Evolutionary conservation across 2,113 vertebrate species (phyloP), one percentile per base, ranked within the genome.

Genomic region (Misgurnus anguillicaudatus): DNA sequence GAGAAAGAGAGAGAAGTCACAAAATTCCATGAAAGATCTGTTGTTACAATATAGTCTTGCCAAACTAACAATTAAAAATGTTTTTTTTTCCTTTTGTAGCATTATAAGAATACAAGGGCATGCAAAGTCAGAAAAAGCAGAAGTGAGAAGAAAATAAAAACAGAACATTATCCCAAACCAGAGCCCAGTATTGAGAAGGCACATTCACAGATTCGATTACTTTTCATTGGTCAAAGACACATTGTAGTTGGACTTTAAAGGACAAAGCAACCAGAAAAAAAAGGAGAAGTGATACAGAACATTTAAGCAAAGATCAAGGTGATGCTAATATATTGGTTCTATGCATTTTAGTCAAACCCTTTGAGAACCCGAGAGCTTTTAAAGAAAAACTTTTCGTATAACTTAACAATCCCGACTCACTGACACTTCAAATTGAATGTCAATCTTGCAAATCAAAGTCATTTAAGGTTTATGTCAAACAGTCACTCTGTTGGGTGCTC

Each of bases 181-280:
- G 87, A 95, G 93, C 93, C 93, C 92, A 95, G 94, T 91, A 93
- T 86, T 77, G 86, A 96, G 93, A 97, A 96, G 95, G 96, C 96
- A 98, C 95, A 95, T 93, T 94, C 94, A 97, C 95, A 96, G 94
- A 94, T 92, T 94, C 63, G 60, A 75, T 75, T 90, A 94, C 91
- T 90, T 90, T 78, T 48, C 87, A 81, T 83, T 83, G 85, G 84
- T 86, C 82, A 90, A 87, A 91, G 90, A 94, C 91, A 94, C 83
- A 87, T 78, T 82, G 78, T 85, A 83, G 83, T 86, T 85, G 80
- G 86, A 86, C 83, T 85, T 87, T 79, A 77, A 82, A 72, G 80
- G 55, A 77, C 80, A 86, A 92, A 91, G 88, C 83, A 92, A 90
- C 87, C 89, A 82, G 72, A 84, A 78, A 80, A 78, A 78, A 83